These are phyloP conservation scores for Perdita meconis DNA, from an alignment of 2,888 invertebrate species.

Conservation along the genomic window DNA sequence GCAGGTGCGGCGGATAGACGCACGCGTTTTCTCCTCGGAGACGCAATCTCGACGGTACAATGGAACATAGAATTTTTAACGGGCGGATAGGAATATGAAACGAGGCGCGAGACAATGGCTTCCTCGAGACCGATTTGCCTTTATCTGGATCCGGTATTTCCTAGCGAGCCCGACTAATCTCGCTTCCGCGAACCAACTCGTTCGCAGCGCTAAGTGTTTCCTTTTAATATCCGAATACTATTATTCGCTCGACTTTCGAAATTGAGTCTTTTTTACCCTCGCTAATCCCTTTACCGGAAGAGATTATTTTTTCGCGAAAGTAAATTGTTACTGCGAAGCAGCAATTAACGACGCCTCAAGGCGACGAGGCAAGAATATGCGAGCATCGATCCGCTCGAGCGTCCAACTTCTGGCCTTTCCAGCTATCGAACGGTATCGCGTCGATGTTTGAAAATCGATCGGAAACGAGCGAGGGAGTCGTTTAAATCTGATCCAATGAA, in stretches of 20 bases:
- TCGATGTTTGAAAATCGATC: slow-evolving; percentile 3
- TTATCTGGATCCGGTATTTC: slow-evolving; percentile 73
- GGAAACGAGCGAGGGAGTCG: slow-evolving; percentile 30
- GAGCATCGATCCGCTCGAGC: neutral
- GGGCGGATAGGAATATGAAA: slow-evolving; percentile 67
- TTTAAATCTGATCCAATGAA: slow-evolving; percentile 58
- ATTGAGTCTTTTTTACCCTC: slow-evolving; percentile 17
- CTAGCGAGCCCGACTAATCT: slow-evolving; percentile 71
- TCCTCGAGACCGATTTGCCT: slow-evolving; percentile 72
- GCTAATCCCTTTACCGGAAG: neutral
- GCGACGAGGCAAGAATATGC: too few species aligned
- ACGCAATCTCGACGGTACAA: slow-evolving; percentile 71
- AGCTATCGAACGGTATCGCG: neutral
- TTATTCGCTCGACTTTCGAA: slow-evolving; percentile 34
- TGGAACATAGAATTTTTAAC: slow-evolving; percentile 73
- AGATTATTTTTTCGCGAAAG: neutral
- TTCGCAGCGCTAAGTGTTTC: slow-evolving; percentile 30
- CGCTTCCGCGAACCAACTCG: slow-evolving; percentile 42
- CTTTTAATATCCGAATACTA: slow-evolving; percentile 28
- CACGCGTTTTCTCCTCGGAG: slow-evolving; percentile 59
- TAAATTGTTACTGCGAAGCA: neutral
- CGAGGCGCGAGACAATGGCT: slow-evolving; percentile 73
- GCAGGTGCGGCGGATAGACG: slow-evolving; percentile 7
- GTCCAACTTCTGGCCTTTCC: neutral
- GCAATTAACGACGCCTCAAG: neutral